A percentile compares a stretch with the other conserved stretches of the same genome.
Conservation (phyloP, 2,113 vertebrate genomes). For the Takifugu bimaculatus region DNA sequence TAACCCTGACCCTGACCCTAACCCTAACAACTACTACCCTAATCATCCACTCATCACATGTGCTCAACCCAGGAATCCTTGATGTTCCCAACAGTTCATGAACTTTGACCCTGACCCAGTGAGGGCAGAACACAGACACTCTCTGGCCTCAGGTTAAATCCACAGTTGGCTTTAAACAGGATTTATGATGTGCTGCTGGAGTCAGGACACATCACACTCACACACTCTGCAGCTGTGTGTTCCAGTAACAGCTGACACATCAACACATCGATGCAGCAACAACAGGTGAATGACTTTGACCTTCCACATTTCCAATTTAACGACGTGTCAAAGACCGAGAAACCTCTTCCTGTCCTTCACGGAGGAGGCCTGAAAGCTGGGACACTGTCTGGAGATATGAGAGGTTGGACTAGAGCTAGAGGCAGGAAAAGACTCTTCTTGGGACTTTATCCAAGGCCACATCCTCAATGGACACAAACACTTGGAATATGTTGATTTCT, state of each 20-base stretch:
- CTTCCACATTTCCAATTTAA: background rate
- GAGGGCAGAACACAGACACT: background rate
- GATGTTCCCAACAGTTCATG: background rate
- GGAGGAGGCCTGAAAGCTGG: background rate
- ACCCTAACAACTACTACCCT: too few species aligned
- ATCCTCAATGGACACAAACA: background rate
- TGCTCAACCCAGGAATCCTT: too few species aligned
- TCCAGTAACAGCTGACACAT: conserved; percentile 1
- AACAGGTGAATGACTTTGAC: background rate
- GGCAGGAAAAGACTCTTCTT: background rate
- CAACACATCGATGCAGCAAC: conserved; percentile 3
- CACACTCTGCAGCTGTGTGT: conserved; percentile 22
- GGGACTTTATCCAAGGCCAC: background rate
- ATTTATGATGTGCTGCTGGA: conserved; percentile 9
- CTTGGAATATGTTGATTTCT: background rate
- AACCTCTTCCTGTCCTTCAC: background rate
- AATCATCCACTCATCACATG: too few species aligned
- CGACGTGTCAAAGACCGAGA: background rate
- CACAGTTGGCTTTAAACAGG: conserved; percentile 19
- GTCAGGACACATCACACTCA: too few species aligned
- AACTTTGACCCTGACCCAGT: background rate
- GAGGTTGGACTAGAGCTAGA: background rate
- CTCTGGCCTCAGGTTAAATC: conserved; percentile 35
- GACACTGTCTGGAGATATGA: conserved; percentile 5
- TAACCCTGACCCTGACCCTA: too few species aligned